A percentile compares a stretch with the other conserved stretches of the same genome.
Conservation (phyloP, 2,113 vertebrate genomes). For the Epinephelus moara region DNA sequence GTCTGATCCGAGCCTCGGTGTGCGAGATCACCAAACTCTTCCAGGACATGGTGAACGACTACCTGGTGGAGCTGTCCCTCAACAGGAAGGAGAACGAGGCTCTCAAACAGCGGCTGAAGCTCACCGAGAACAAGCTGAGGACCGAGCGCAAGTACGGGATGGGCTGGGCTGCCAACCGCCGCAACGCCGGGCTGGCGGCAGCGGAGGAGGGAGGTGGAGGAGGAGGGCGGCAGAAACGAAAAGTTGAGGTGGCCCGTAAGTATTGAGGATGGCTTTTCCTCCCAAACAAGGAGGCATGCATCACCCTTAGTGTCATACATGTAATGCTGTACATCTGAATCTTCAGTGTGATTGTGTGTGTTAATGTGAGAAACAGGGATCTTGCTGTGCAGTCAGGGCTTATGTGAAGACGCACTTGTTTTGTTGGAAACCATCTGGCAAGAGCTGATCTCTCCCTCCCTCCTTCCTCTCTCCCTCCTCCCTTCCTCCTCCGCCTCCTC, state of each 20-base stretch:
- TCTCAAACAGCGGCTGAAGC: slow-evolving; percentile 81
- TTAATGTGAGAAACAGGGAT: slow-evolving; percentile 13
- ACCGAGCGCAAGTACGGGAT: slow-evolving; percentile 85
- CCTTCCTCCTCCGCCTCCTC: slow-evolving; percentile 69
- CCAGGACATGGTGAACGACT: slow-evolving; percentile 86
- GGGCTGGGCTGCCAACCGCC: slow-evolving; percentile 84
- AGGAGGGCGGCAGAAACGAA: slow-evolving; percentile 76
- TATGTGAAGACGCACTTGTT: slow-evolving; percentile 78
- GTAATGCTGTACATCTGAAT: not conserved
- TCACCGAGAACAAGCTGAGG: slow-evolving; percentile 85
- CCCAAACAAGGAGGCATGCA: not conserved
- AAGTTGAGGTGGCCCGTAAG: slow-evolving; percentile 77
- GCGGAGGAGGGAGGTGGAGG: slow-evolving; percentile 62
- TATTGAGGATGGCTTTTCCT: slow-evolving; percentile 8
- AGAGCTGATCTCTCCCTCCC: slow-evolving; percentile 77
- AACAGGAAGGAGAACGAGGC: slow-evolving; percentile 87
- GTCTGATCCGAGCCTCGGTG: slow-evolving; percentile 85
- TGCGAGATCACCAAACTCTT: slow-evolving; percentile 88
- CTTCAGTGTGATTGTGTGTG: not conserved
- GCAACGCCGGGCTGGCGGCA: slow-evolving; percentile 74
- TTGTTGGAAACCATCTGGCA: slow-evolving; percentile 84
- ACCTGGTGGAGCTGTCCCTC: slow-evolving; percentile 86
- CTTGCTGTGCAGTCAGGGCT: slow-evolving; percentile 41
- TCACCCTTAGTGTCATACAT: not conserved
- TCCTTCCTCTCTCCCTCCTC: slow-evolving; percentile 41